Evolutionary conservation across 2,113 vertebrate species (phyloP), one percentile per base, ranked within the genome.

Genomic region (Cricetomys ansorgei): DNA sequence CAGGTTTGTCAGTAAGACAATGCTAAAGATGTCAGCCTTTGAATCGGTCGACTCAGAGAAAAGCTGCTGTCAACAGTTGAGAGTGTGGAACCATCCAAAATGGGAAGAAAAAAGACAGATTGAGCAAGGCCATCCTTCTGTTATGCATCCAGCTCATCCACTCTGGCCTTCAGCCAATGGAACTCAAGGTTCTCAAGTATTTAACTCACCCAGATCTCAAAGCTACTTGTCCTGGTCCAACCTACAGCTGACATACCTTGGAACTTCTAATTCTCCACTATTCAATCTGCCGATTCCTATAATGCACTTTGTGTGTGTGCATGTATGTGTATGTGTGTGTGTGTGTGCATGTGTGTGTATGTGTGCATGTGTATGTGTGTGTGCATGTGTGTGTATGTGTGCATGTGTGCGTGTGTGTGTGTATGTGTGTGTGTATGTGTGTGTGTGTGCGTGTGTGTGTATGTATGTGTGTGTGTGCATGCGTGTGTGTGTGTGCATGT

Each of bases 21-120:
- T 53, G 21, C 9, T 76, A 5, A 80, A 48, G 8, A 48, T 16
- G 2, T 23, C 29, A 53, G 37, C 43, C 21, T 90, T 59, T 65
- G 45, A 31, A 64, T 72, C n/a, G 21, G 29, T n/a, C 37, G 43
- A 67, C 17, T 67, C 31, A 40, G 40, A 15, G 13, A n/a, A 72
- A 3, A 57, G 29, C 7, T n/a, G 29, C 31, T 62, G 1, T 70
- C 9, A 21, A n/a, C 6, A 34, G 1, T 43, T 43, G 80, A 17
- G 16, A 31, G 12, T 17, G 2, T 3, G 1, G 16, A 77, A 77
- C 1, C 31, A n/a, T 13, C 13, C 12, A n/a, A 3, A 11, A 48
- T 55, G 2, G 29, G 19, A 4, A 29, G 31, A 73, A 16, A 73
- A 69, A 2, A 55, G 29, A 55, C 23, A 50, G 0, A 2, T 31